Evolutionary conservation across 2,797 vertebrate genomes (phyloP).

Genomic region (Clarias platycephalus): DNA sequence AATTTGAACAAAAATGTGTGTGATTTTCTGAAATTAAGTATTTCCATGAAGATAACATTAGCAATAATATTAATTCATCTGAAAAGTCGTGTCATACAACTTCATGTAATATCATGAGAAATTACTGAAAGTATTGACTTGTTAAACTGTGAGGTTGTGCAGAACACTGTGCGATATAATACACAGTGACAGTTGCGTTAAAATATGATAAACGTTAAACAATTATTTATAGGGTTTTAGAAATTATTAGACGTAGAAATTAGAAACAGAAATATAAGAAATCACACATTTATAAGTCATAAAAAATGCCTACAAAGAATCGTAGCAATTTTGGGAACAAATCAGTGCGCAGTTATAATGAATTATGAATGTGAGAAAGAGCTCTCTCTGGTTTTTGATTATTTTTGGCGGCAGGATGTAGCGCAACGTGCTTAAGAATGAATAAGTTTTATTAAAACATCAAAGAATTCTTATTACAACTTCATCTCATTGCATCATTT

Average conservation of each 20-base stretch:
- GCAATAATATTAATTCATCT: not conserved
- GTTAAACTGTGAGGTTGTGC: not conserved
- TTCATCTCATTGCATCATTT: not conserved
- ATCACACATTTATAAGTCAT: not conserved
- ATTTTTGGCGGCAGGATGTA: not conserved
- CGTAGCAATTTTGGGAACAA: not conserved
- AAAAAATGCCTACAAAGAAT: not conserved
- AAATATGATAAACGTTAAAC: not conserved
- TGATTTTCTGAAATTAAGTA: not conserved
- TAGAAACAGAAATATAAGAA: not conserved
- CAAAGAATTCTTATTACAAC: not conserved
- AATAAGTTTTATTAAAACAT: conserved; percentile 6
- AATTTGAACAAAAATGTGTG: not conserved
- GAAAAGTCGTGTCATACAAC: too few relatives aligned
- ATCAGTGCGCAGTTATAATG: not conserved
- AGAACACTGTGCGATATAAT: not conserved
- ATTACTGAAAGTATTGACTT: not conserved
- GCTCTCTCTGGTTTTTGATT: not conserved
- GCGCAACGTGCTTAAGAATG: conserved; percentile 2
- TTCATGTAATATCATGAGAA: not conserved
- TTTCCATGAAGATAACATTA: not conserved
- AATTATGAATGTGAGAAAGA: not conserved
- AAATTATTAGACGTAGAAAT: not conserved
- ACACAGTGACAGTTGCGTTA: not conserved
- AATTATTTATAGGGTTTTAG: not conserved